Evolutionary conservation across 2,888 invertebrate genomes (phyloP).

Genomic region (Leucophora obtusa): DNA sequence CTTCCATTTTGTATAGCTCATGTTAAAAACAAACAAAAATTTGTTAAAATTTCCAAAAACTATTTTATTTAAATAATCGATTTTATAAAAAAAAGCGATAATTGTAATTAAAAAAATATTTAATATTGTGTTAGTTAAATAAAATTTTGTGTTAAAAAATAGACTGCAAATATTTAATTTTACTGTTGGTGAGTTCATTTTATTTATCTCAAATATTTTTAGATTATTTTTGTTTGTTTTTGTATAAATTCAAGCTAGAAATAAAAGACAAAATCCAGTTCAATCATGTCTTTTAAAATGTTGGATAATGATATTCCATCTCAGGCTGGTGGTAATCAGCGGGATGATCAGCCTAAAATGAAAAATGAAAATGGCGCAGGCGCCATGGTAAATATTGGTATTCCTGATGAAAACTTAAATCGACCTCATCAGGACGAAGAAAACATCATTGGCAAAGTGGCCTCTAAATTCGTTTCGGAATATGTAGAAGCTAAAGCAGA

Average conservation of each 20-base stretch:
- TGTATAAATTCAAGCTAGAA: conserved; percentile 9
- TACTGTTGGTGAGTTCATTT: conserved; percentile 30
- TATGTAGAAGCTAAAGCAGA: conserved; percentile 58
- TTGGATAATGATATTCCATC: conserved; percentile 57
- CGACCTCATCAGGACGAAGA: conserved; percentile 7
- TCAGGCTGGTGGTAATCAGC: neutral
- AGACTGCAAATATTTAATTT: neutral
- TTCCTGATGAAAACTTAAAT: neutral
- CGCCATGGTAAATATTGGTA: conserved; percentile 65
- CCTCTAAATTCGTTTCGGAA: conserved; percentile 60
- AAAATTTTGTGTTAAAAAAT: conserved; percentile 12
- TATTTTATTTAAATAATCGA: conserved; percentile 2
- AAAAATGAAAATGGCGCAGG: conserved; percentile 73
- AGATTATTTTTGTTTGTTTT: neutral
- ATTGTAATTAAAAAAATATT: neutral
- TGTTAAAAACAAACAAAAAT: conserved; percentile 37
- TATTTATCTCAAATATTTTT: neutral
- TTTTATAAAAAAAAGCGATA: conserved; percentile 20
- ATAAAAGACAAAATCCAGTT: conserved; percentile 26
- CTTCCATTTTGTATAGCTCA: conserved; percentile 42
- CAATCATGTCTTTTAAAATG: conserved; percentile 64
- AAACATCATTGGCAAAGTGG: conserved; percentile 46
- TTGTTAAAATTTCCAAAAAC: conserved; percentile 23
- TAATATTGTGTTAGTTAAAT: conserved; percentile 25
- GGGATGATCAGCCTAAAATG: neutral